Base-by-base conservation (phyloP, 1,140 invertebrate genomes). In the Bombyx mandarina region DNA sequence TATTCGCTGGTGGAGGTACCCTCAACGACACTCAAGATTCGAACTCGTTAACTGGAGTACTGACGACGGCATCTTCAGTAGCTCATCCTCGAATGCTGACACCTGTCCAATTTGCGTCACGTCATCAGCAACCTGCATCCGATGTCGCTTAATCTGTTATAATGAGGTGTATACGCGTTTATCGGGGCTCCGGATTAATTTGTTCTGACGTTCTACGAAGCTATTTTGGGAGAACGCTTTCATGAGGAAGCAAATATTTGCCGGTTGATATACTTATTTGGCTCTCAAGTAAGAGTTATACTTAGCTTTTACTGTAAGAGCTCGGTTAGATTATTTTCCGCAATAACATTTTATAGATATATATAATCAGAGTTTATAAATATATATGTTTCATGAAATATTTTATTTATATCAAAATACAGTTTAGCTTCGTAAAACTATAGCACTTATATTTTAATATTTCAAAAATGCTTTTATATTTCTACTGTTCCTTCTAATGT, bases 31-130 rank as follows among this genome's bases (percentile, higher is more conserved):
- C 50, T 52, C 53, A 52, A 58, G 63, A 60, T 55, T 47, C 62
- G 56, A 75, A 66, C 73, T 75, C 75, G 75, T 77, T 75, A 77
- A 65, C 57, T 73, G 61, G 65, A 65, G 66, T 67, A 66, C 57
- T 72, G 67, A 69, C 68, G 69, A 68, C 61, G 65, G 55, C 26
- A 5, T 35, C 26, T 35, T 35, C 26, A 35, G 26, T 35, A 35
- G 26, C 26, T 35, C 26, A 5, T 35, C 26, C 26, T 5, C 26
- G 26, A 35, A 2, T 35, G 26, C 26, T 65, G 70, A 73, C 73
- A 73, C 67, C 71, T 74, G 75, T 75, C 75, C 75, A 78, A 78
- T 78, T 78, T 78, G 67, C 68, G 71, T 71, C 69, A 69, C 67
- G 64, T 62, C 57, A 63, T 68, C 61, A 61, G 57, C 53, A 58